Evolutionary conservation across 2,888 invertebrate species (phyloP), one percentile per base, ranked within the genome.

Genomic region (Desoria tigrina): DNA sequence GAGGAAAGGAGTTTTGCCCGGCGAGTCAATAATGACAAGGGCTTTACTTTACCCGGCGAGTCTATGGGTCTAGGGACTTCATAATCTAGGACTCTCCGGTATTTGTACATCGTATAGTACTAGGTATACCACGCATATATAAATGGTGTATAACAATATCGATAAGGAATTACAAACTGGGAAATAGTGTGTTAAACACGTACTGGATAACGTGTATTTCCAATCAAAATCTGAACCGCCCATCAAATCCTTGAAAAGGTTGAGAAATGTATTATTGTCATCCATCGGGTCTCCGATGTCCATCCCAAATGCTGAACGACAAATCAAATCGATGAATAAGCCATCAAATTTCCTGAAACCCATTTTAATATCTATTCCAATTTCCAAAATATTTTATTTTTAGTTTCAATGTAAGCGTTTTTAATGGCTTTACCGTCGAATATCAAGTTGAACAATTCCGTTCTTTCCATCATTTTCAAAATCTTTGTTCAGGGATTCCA

Each of bases 191-290:
- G 21, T 45, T 21, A 45, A 45, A 18, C 16, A 45, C 50, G 63
- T 67, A 75, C 75, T 60, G 42, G 75, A 66, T 18, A 73, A 39
- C 0, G 70, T 67, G 26, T 71, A 73, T 45, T 72, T 6, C 24
- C 67, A 45, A 32, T 62, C 57, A 7, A 68, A 64, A 9, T 65
- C 58, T 11, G 63, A 39, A 23, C 64, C 61, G 23, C 70, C 69
- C 26, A 58, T 54, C 0, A 75, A 51, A 3, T 66, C 65, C 45
- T 58, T 58, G 28, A 73, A 71, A 42, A 61, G 45, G 59, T 67
- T 62, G 23, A 70, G 54, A 60, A 75, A 60, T 14, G 61, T 53
- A 27, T 71, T 74, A 1, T 65, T 37, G 11, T 65, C 64, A 62
- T 68, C 70, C 16, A 61, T 54, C 16, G 68, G 53, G 37, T 71